Evolutionary conservation across 2,797 vertebrate species (phyloP).

Genomic region (Eleutherodactylus coqui): DNA sequence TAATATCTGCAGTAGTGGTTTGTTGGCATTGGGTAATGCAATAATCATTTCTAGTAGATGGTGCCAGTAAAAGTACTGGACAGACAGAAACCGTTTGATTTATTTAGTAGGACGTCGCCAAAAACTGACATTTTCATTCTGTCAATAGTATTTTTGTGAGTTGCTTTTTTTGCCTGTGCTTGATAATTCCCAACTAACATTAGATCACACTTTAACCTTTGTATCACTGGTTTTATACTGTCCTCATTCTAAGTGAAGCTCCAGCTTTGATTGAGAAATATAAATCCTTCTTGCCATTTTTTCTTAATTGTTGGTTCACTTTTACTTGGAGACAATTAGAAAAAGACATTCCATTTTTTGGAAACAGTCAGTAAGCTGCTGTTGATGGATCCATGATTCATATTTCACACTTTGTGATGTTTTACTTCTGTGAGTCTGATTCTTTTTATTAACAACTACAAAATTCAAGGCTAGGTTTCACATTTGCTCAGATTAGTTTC

Average conservation of each 20-base stretch:
- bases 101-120: slow-evolving; percentile 10
- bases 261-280: too few relatives aligned
- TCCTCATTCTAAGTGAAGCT: too few relatives aligned
- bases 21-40: slow-evolving; percentile 33
- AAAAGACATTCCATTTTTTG: background rate
- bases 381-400: background rate
- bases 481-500: too few relatives aligned
- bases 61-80: slow-evolving; percentile 20
- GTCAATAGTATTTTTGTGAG: slow-evolving; percentile 5
- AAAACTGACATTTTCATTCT: slow-evolving; percentile 27
- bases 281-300: too few relatives aligned
- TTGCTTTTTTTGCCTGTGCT: background rate
- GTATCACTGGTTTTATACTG: background rate
- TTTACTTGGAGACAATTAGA: too few relatives aligned
- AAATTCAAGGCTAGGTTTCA: background rate
- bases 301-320: too few relatives aligned
- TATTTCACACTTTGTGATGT: background rate
- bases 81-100: slow-evolving; percentile 12
- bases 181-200: background rate
- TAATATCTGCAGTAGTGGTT: slow-evolving; percentile 33
- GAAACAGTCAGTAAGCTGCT: background rate
- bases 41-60: slow-evolving; percentile 21
- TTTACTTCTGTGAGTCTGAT: too few relatives aligned
- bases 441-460: too few relatives aligned
- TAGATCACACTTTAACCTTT: background rate